These are phyloP conservation scores for Stictocephala bisonia DNA, from an alignment of 2,888 invertebrate genomes.

Conservation along the genomic window DNA sequence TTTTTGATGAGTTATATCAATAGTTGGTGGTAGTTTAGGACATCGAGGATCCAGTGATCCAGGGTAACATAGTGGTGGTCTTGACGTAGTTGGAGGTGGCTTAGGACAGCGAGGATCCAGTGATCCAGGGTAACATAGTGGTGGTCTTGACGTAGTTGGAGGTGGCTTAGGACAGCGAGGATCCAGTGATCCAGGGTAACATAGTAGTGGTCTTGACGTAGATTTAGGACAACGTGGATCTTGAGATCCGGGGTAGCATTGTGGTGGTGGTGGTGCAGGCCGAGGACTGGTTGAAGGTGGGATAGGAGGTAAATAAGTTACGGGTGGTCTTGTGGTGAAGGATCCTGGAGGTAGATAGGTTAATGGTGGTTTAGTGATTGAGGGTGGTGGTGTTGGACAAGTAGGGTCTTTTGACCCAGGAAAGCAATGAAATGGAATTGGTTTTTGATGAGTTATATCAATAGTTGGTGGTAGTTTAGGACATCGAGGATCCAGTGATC, in stretches of 20 bases:
- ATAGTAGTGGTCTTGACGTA: slow-evolving; percentile 42
- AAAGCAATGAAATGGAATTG: slow-evolving; percentile 58
- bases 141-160: slow-evolving; percentile 56
- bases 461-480: too few species aligned
- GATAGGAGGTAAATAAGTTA: too few species aligned
- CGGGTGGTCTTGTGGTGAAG: too few species aligned
- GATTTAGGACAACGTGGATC: slow-evolving; percentile 55
- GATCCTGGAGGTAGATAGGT: too few species aligned
- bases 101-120: slow-evolving; percentile 63
- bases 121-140: slow-evolving; percentile 63
- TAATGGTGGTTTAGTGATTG: too few species aligned
- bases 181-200: slow-evolving; percentile 53
- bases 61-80: slow-evolving; percentile 33
- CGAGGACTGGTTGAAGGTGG: too few species aligned
- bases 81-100: slow-evolving; percentile 56
- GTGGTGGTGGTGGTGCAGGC: slow-evolving; percentile 30
- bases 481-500: too few species aligned
- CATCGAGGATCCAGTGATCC: slow-evolving; percentile 51
- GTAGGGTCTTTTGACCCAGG: neutral
- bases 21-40: slow-evolving; percentile 45
- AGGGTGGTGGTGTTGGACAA: neutral
- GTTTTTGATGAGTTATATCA: too few species aligned
- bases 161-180: slow-evolving; percentile 58
- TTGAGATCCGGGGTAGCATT: slow-evolving; percentile 59
- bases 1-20: neutral